phyloP scores from a whole-genome alignment of 2,113 vertebrate species.

The Penelope pileata region DNA sequence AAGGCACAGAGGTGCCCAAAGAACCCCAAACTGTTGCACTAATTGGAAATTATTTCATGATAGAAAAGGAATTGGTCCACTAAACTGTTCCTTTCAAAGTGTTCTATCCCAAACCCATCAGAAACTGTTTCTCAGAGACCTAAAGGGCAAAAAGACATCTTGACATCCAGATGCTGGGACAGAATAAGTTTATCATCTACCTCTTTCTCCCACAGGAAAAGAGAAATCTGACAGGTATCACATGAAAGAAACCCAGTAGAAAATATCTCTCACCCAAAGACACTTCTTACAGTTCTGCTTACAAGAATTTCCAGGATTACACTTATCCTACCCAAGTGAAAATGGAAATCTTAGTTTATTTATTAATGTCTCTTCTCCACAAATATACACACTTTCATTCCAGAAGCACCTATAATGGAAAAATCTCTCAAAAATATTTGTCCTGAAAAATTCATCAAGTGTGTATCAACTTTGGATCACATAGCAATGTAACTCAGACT shows the following conservation, averaged over 20 bases:
- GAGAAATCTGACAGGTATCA: background rate
- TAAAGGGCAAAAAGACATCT: background rate
- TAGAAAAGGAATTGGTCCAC: background rate
- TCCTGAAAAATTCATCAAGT: background rate
- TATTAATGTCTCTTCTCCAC: background rate
- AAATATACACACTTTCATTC: background rate
- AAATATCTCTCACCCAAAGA: background rate
- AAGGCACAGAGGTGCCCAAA: background rate
- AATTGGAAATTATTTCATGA: background rate
- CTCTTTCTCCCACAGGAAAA: background rate
- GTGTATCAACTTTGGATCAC: background rate
- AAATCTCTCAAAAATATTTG: background rate
- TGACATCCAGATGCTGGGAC: background rate
- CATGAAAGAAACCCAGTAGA: background rate
- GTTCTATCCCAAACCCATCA: background rate
- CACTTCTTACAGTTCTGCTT: background rate
- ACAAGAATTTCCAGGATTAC: background rate
- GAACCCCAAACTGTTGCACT: background rate
- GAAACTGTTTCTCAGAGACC: background rate
- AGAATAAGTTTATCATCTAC: background rate
- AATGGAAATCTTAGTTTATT: constrained; percentile 20
- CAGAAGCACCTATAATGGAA: background rate
- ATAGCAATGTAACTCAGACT: background rate
- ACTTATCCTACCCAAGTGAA: background rate
- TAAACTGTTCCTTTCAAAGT: background rate